Evolutionary conservation across 2,888 invertebrate genomes (phyloP).

Genomic region (Abrostola triplasia): DNA sequence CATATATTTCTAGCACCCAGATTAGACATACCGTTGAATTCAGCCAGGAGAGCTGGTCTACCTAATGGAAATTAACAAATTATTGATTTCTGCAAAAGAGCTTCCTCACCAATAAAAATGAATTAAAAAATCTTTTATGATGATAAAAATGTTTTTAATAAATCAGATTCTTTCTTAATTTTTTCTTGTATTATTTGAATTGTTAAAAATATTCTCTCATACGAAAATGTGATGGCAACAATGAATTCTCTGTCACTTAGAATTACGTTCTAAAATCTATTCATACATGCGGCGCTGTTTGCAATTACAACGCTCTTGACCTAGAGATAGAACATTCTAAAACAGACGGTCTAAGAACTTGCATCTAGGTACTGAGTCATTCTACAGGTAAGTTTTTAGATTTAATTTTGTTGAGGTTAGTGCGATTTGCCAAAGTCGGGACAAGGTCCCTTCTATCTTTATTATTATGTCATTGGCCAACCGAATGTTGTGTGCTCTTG

Average conservation of each 20-base stretch:
- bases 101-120: too few relatives aligned
- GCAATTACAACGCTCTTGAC: conserved; percentile 2
- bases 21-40: conserved; percentile 18
- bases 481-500: neutral
- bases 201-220: too few relatives aligned
- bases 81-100: too few relatives aligned
- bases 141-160: too few relatives aligned
- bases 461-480: neutral
- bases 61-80: neutral
- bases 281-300: conserved; percentile 1
- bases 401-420: neutral
- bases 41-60: neutral
- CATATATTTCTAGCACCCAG: conserved; percentile 23
- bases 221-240: neutral
- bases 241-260: neutral
- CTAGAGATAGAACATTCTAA: conserved; percentile 1
- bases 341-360: neutral
- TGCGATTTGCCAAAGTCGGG: neutral
- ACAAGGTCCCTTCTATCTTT: neutral
- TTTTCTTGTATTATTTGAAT: too few relatives aligned
- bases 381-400: neutral
- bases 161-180: too few relatives aligned
- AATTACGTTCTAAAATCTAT: neutral
- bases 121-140: too few relatives aligned
- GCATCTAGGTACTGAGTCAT: neutral